Base-by-base conservation (phyloP, 2,888 invertebrate species). In the Cepaea hortensis region DNA sequence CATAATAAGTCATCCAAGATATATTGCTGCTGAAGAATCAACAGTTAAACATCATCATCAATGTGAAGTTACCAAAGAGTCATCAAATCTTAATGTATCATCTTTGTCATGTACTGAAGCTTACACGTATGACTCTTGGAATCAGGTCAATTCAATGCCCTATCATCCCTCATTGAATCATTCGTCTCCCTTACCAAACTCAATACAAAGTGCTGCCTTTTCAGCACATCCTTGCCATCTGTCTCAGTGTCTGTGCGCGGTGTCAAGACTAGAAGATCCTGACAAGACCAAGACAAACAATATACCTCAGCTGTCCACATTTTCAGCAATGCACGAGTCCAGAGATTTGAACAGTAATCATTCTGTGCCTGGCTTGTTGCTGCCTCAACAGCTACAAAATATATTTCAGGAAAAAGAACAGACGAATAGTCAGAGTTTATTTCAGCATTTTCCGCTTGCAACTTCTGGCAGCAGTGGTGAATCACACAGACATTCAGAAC, bases 121-220 rank as follows among this genome's bases (percentile, higher is more conserved):
- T 35, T 11, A 35, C 23, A 46, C 62, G 2, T 3, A 46, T 62
- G 23, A 35, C 35, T 68, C 50, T n/a, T 23, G 7, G 23, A 61
- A 72, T 13, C 5, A 72, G 23, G 55, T 18, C 20, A 72, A 23
- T 18, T 4, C 18, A 3, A 11, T 2, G 35, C 23, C 50, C 1
- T 72, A 81, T 81, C 72, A 35, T 23, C 73, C 55, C n/a, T 61
- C 79, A n/a, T 9, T 68, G 35, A 50, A 55, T 68, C 77, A 70
- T 13, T 85, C 85, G 50, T 85, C 85, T 23, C 68, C 85, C 13
- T n/a, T 68, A 23, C 48, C 72, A 55, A 9, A 65, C 13, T 65
- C 79, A 35, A 9, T 65, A 9, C 55, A 62, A 68, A 48, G 48
- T 20, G 15, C 7, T 20, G 48, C 81, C 35, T 81, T 6, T n/a